Percentiles rank a stretch among this genome's conserved stretches.
phyloP scores from a whole-genome alignment of 1,140 invertebrate species.

The Ooceraea biroi region DNA sequence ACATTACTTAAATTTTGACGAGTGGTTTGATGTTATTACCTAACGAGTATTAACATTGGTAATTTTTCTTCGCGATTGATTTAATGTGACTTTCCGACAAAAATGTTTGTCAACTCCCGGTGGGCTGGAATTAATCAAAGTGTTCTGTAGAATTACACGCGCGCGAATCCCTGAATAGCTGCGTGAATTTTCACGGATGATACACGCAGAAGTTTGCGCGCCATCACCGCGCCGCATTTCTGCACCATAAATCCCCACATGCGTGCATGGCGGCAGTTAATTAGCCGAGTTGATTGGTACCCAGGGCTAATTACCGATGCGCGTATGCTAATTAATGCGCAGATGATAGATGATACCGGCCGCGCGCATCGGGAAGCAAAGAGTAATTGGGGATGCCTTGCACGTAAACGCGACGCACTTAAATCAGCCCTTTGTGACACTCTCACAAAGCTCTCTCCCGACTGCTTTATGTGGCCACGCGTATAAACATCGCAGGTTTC shows the following conservation, averaged over 20 bases:
- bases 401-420: constrained; percentile 22
- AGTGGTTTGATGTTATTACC: no score
- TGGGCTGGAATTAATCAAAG: no score
- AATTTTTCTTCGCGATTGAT: no score
- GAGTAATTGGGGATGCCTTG: constrained; percentile 42
- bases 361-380: constrained; percentile 23
- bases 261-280: constrained; percentile 57
- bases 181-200: constrained; percentile 47
- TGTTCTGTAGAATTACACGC: no score
- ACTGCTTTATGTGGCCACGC: not conserved
- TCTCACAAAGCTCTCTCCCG: not conserved
- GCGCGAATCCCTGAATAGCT: not conserved
- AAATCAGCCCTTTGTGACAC: not conserved
- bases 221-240: constrained; percentile 36
- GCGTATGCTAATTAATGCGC: constrained; percentile 59
- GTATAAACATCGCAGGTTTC: no score
- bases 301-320: constrained; percentile 55
- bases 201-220: constrained; percentile 2
- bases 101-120: no score
- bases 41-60: no score
- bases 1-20: no score
- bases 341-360: constrained; percentile 52
- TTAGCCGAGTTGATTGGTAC: constrained; percentile 61
- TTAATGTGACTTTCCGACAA: no score
- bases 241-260: constrained; percentile 48